Base-by-base conservation (phyloP, 2,888 invertebrate genomes). In the Drosophila robusta region DNA sequence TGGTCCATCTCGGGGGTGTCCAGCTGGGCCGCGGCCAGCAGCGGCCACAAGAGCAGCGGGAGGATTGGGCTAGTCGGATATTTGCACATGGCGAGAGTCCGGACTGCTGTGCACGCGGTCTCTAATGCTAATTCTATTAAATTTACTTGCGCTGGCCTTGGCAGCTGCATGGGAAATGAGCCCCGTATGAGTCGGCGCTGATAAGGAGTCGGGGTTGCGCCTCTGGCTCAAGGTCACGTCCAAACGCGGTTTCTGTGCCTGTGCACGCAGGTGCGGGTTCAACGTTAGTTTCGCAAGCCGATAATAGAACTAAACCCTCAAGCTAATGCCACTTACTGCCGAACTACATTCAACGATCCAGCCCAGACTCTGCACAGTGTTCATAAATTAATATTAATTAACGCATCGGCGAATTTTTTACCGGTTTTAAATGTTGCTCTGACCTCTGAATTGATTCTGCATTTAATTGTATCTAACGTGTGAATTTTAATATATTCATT, bases 41-140 rank as follows among this genome's bases (percentile, higher is more conserved):
- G n/a, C 47, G 44, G 1, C 11, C 66, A 3, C 9, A 39, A n/a
- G 34, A 72, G 22, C 3, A 57, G n/a, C 5, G 50, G 36, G 8
- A 52, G 22, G n/a, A 22, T 11, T 22, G 18, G 11, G 7, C 14
- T 26, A 39, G 32, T 46, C 8, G 26, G 58, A 64, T 63, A 79
- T 70, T 70, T 36, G 74, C 66, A 68, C 86, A 82, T 80, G 52
- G 38, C 71, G 62, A 70, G 47, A 50, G 69, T 52, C 47, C 44
- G 54, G 46, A 47, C 18, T 36, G 39, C n/a, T 82, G 42, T 82
- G 83, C 18, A n/a, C 11, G 9, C 18, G 44, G 11, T 3, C 41
- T 50, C 62, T 58, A 71, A 54, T 57, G 55, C n/a, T 4, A 64
- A 65, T 75, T 78, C 87, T 74, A 75, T 84, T 84, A 55, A 84